Base-by-base conservation (phyloP, 2,797 vertebrate genomes). In the Leucoraja ocellata region DNA sequence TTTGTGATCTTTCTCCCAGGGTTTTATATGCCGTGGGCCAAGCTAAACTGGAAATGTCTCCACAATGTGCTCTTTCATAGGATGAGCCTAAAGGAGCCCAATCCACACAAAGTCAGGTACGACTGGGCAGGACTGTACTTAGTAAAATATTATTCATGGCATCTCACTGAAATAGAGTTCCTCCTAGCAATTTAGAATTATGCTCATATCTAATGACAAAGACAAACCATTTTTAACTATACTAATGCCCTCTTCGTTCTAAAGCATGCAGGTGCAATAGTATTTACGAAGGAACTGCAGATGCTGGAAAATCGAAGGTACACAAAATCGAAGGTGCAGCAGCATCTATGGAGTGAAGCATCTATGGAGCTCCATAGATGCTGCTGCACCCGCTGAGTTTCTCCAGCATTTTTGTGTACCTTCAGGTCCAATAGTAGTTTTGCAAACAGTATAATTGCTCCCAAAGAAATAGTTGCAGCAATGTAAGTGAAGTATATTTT, bases 71-170 rank as follows among this genome's bases (percentile, higher is more conserved):
- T 76, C 73, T 92, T 92, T 14, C 90, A 92, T 39, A 54, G 46
- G 36, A 25, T n/a, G 46, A n/a, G 23, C 71, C 39, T 74, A 39
- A 8, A 76, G 90, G 90, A 92, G 58, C 13, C 71, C 71, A 8
- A 1, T 28, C 39, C 46, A 74, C 90, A 58, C 21, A 39, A 46
- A 54, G 46, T 76, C 71, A n/a, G 68, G 68, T 58, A 76, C 14
- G 21, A 58, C 10, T 14, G 90, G 7, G 36, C 21, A 39, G 71
- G 0, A 74, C 90, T 86, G 63, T n/a, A 0, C n/a, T 63, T 46
- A 73, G 68, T 76, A 92, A 92, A 92, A 92, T 92, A 92, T 92
- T 76, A 88, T 88, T 88, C 63, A 88, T 68, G 61, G 63, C n/a
- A 68, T 88, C 16, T 9, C 84, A 88, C 8, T 21, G 84, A 88